Evolutionary conservation across 2,888 invertebrate species (phyloP), one percentile per base, ranked within the genome.

Genomic region (Neoaliturus tenellus): DNA sequence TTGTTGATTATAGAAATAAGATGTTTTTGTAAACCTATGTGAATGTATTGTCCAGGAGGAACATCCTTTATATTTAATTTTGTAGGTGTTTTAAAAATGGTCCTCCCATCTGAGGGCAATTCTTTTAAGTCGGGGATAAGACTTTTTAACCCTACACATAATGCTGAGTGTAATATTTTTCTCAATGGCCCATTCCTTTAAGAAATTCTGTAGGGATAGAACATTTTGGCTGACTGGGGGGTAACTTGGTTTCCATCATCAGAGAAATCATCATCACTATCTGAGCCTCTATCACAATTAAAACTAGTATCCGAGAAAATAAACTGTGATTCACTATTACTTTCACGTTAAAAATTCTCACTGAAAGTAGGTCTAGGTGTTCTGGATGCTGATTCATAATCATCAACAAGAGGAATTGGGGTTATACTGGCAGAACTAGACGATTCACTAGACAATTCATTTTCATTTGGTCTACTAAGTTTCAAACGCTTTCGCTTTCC

Each of bases 141-240:
- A 10, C n/a, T 51, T 51, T 51, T 51, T 17, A 51, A 51, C 51
- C 51, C 51, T 51, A 51, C 51, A 51, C 51, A 51, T n/a, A 51
- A 51, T 51, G 51, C 6, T 12, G 51, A 51, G 6, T 17, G 51
- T 6, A 10, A 51, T 51, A 51, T 51, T 51, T 51, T 51, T 51
- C n/a, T 51, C 51, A 51, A 51, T 51, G n/a, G 51, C 51, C 51
- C 51, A 51, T 10, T 6, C 51, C 51, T 51, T 51, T n/a, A 51
- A n/a, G n/a, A 51, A 51, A 17, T 51, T 41, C 41, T 41, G 41
- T 41, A 41, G 41, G 14, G 41, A 14, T 14, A 41, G 41, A 14
- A 41, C 41, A 41, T 6, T 41, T 41, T 41, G 41, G 41, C 41
- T 41, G 41, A 10, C 41, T 41, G 41, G 41, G 41, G 41, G 41